Evolutionary conservation across 2,797 vertebrate species (phyloP).

Genomic region (Vespertilio murinus): DNA sequence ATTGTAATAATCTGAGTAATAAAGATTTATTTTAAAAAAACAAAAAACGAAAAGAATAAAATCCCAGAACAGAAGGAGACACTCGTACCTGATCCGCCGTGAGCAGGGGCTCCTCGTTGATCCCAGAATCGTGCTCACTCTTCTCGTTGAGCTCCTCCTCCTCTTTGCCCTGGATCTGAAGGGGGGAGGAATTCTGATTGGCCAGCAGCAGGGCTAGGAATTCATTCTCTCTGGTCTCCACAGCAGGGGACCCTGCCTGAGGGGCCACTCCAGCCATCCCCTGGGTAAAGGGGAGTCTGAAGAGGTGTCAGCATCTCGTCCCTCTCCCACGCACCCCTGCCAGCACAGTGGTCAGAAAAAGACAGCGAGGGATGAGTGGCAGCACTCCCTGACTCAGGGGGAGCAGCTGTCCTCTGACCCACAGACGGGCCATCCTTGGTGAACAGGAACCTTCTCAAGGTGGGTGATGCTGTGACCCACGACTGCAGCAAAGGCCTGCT

Average conservation of each 20-base stretch:
- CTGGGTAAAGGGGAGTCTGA: not conserved
- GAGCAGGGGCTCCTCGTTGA: constrained; percentile 92
- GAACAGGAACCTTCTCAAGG: not conserved
- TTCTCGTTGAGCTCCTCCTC: constrained; percentile 96
- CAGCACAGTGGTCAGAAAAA: not conserved
- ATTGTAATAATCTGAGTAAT: no score
- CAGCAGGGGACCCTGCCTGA: not conserved
- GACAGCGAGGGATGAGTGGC: not conserved
- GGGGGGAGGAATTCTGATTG: constrained; percentile 8
- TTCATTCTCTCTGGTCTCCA: not conserved
- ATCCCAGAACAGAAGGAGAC: not conserved
- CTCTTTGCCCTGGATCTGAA: constrained; percentile 92
- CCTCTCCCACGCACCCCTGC: not conserved
- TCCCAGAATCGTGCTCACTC: constrained; percentile 91
- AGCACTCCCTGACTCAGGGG: not conserved
- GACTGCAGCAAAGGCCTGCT: not conserved
- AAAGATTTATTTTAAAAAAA: not conserved
- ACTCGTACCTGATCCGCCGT: constrained; percentile 92
- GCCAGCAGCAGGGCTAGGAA: not conserved
- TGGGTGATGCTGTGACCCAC: not conserved
- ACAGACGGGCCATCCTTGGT: not conserved
- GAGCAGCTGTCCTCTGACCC: not conserved
- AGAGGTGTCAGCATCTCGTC: not conserved
- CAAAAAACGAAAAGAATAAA: not conserved
- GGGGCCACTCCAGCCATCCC: not conserved